A percentile compares a stretch with the other conserved stretches of the same genome.
phyloP scores from a whole-genome alignment of 2,797 vertebrate species.

The Rhabdomys pumilio region DNA sequence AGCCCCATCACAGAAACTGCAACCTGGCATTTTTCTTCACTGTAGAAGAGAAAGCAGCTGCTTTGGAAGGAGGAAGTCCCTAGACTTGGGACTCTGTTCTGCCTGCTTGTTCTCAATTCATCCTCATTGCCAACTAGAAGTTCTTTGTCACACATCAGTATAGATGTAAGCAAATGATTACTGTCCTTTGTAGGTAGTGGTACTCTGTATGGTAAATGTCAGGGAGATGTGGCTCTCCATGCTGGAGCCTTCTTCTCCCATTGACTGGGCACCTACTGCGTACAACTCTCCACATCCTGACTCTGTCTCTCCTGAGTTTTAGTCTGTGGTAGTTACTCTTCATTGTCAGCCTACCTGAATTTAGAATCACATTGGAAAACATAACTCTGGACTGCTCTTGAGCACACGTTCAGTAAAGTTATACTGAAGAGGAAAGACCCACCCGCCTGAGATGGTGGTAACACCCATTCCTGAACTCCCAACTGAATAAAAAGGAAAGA shows the following conservation, averaged over 20 bases:
- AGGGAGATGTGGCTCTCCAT: not conserved
- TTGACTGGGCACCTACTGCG: not conserved
- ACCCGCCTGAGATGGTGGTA: too few relatives aligned
- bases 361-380: not conserved
- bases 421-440: not conserved
- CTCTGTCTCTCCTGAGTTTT: not conserved
- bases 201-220: not conserved
- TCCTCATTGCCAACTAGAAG: not conserved
- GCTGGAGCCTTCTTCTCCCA: too few relatives aligned
- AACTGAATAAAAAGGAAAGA: not conserved
- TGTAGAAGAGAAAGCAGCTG: not conserved
- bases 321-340: not conserved
- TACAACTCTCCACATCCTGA: not conserved
- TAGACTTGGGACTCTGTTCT: not conserved
- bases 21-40: not conserved
- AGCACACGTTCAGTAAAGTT: not conserved
- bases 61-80: not conserved
- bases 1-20: not conserved
- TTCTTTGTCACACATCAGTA: not conserved
- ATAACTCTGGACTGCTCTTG: not conserved
- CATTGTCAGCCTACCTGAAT: not conserved
- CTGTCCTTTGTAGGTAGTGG: not conserved
- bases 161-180: not conserved
- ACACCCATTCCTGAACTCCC: not conserved
- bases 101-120: not conserved